phyloP scores from a whole-genome alignment of 2,888 invertebrate species.

The Apotomis turbidana region DNA sequence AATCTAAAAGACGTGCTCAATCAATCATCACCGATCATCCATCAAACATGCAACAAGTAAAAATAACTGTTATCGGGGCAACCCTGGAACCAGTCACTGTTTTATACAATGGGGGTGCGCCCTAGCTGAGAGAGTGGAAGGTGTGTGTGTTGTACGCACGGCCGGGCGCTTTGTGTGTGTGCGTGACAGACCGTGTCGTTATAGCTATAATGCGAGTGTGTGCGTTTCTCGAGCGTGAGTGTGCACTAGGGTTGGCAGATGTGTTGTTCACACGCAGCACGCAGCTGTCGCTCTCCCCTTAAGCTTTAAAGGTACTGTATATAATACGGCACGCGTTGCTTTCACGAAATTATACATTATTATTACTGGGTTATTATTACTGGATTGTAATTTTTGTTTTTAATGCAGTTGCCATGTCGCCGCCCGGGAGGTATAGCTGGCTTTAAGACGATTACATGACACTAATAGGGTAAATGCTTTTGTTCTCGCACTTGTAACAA shows the following conservation, averaged over 20 bases:
- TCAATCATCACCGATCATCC: conserved; percentile 79
- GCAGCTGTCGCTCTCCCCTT: conserved; percentile 76
- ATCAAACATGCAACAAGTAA: conserved; percentile 83
- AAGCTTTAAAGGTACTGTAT: conserved; percentile 62
- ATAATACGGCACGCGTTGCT: conserved; percentile 79
- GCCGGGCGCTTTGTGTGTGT: conserved; percentile 40
- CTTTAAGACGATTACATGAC: conserved; percentile 7
- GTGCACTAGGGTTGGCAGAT: conserved; percentile 73
- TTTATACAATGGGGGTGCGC: conserved; percentile 67
- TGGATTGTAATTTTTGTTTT: conserved; percentile 64
- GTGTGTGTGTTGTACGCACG: conserved; percentile 51
- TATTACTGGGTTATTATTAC: conserved; percentile 73
- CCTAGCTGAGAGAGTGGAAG: conserved; percentile 58
- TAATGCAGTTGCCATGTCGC: conserved; percentile 67
- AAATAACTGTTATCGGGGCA: conserved; percentile 76
- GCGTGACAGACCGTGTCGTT: conserved; percentile 48
- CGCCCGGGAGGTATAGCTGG: conserved; percentile 34
- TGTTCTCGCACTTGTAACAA: background rate
- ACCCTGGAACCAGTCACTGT: conserved; percentile 58
- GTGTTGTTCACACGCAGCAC: conserved; percentile 71
- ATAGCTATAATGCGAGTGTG: conserved; percentile 50
- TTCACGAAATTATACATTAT: conserved; percentile 80
- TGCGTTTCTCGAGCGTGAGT: conserved; percentile 49
- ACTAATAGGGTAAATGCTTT: conserved; percentile 16
- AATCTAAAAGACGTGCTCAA: conserved; percentile 64